phyloP scores from a whole-genome alignment of 92 coral and sea anemone genomes.

The Epizoanthus scotinus region DNA sequence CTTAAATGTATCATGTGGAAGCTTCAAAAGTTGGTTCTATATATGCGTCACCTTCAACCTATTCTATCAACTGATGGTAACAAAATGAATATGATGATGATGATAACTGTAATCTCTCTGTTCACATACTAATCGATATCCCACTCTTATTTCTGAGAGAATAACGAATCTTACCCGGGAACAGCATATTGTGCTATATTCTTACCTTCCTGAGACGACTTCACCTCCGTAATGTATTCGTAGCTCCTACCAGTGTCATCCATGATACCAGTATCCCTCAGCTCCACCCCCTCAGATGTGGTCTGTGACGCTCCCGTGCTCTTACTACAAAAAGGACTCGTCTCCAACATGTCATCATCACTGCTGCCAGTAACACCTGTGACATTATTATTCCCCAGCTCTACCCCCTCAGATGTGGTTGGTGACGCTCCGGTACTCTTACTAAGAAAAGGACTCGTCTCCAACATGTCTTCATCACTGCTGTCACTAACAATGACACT shows the following conservation, averaged over 20 bases:
- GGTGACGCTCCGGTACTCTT: not conserved
- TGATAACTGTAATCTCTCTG: no score
- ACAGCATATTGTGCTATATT: not conserved
- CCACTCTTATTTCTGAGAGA: no score
- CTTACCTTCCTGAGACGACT: not conserved
- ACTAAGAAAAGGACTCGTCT: conserved; percentile 16
- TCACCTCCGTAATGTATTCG: not conserved
- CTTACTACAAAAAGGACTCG: conserved; percentile 4
- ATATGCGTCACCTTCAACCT: no score
- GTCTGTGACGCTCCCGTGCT: not conserved
- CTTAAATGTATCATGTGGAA: no score
- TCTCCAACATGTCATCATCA: conserved; percentile 32
- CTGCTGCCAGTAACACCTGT: conserved; percentile 15
- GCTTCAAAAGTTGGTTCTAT: no score
- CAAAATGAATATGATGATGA: no score
- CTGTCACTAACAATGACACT: not conserved
- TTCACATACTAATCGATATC: no score
- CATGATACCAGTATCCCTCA: not conserved
- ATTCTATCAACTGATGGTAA: no score
- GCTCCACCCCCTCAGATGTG: not conserved
- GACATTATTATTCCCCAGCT: not conserved
- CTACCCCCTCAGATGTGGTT: not conserved
- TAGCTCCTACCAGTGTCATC: not conserved
- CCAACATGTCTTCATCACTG: conserved; percentile 35
- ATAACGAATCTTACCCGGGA: not conserved